A percentile compares a stretch with the other conserved stretches of the same genome.
phyloP scores from a whole-genome alignment of 2,888 invertebrate species.

The Xanthorhoe designata region DNA sequence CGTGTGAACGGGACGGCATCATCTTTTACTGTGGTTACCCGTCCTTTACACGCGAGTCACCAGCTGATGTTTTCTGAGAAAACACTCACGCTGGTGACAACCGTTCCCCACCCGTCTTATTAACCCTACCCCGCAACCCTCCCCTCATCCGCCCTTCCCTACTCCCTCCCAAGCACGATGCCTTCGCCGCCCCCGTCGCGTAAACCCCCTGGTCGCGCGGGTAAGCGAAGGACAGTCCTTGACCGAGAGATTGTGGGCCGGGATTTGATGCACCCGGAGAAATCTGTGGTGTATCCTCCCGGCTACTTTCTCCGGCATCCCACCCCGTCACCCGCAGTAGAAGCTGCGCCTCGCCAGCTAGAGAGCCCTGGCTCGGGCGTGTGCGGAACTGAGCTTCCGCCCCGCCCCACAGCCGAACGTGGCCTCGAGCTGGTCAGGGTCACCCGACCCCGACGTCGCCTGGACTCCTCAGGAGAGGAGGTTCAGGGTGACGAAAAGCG shows the following conservation, averaged over 20 bases:
- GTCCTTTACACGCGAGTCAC: not conserved
- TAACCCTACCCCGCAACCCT: not conserved
- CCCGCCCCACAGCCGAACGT: not conserved
- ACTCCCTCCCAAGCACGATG: not conserved
- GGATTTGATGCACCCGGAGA: not conserved
- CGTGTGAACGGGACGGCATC: too few relatives aligned
- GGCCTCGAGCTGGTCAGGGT: not conserved
- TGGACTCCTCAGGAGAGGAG: not conserved
- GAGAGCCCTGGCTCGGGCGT: not conserved
- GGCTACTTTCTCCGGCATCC: too few relatives aligned
- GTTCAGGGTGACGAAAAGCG: not conserved
- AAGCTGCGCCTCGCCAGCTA: not conserved
- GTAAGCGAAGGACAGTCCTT: not conserved
- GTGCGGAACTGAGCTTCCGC: slow-evolving; percentile 2
- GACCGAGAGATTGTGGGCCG: not conserved
- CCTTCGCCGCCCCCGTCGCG: not conserved
- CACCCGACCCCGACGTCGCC: not conserved
- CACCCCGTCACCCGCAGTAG: not conserved
- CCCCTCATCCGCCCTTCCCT: not conserved
- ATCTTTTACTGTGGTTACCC: not conserved
- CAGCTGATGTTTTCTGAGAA: not conserved
- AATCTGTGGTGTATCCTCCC: not conserved
- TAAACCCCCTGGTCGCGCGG: not conserved
- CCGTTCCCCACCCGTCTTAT: not conserved
- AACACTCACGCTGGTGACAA: not conserved